Evolutionary conservation across 2,888 invertebrate species (phyloP), one percentile per base, ranked within the genome.

Genomic region (Aphelenchoides bicaudatus): DNA sequence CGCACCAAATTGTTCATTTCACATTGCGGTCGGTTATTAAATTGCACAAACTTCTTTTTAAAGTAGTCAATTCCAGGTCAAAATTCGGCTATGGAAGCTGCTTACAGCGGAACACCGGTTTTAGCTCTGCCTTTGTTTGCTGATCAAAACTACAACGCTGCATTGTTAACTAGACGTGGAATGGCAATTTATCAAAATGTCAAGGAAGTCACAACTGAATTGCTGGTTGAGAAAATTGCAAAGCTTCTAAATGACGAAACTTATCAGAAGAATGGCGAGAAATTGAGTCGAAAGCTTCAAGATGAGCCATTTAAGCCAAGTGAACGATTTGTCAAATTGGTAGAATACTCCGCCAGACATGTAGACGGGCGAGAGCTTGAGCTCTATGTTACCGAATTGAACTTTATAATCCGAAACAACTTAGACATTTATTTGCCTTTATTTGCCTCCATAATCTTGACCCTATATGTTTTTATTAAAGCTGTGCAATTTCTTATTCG

Each of bases 101-200:
- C 13, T 43, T 43, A 13, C 16, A n/a, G n/a, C n/a, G n/a, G n/a
- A n/a, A n/a, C n/a, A n/a, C n/a, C 30, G 3, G 47, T 54, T 30
- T 29, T 54, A n/a, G 46, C 23, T 10, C 21, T 46, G 8, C 55
- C 55, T 21, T 10, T 54, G 2, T 54, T 56, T 16, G 57, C 53
- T 8, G 55, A 54, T 3, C 55, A 54, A 58, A 19, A 37, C 28
- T 54, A 56, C 47, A 54, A 54, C 27, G 27, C 16, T 28, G 55
- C 55, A 8, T 19, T 54, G 2, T 23, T 54, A 8, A 39, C 21
- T 8, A 21, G 34, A 29, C 8, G 27, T 30, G 10, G 54, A 10
- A 39, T 28, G n/a, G 53, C 25, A n/a, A 13, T 54, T 2, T 19
- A 54, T 3, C 47, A 46, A 29, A 34, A 54, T 31, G 16, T 56